A percentile compares a stretch with the other conserved stretches of the same genome.
These are phyloP conservation scores for Platanista minor DNA, from an alignment of 2,113 vertebrate species.

Conservation along the genomic window DNA sequence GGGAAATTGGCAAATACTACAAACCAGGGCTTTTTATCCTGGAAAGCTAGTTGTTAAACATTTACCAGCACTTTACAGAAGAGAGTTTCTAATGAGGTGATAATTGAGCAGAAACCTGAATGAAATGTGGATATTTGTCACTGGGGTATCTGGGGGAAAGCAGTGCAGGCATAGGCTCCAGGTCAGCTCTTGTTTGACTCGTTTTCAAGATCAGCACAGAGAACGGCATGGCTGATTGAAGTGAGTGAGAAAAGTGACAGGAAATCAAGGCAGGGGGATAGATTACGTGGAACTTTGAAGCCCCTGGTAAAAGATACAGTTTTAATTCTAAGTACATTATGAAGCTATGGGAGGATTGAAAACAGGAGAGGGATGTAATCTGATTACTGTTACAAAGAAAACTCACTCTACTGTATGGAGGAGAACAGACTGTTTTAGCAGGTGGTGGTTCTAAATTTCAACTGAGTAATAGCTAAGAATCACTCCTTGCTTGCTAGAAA, in stretches of 20 bases:
- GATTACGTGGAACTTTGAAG: background rate
- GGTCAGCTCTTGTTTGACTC: background rate
- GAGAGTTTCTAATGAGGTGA: background rate
- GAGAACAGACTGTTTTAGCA: background rate
- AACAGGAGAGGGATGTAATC: background rate
- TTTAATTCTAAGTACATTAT: background rate
- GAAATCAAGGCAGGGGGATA: background rate
- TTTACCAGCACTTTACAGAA: background rate
- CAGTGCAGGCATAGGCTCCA: background rate
- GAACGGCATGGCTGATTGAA: background rate
- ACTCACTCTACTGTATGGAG: background rate
- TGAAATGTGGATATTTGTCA: background rate
- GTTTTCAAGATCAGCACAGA: background rate
- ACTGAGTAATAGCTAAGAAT: background rate
- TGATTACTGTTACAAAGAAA: background rate
- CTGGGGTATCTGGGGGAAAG: background rate
- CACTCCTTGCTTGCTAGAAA: background rate
- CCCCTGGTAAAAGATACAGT: background rate
- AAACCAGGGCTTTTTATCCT: background rate
- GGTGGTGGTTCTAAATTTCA: background rate
- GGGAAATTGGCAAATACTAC: background rate
- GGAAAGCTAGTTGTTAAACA: background rate
- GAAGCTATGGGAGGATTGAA: background rate
- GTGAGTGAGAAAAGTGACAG: background rate
- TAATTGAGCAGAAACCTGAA: background rate